Evolutionary conservation across 1,140 invertebrate genomes (phyloP), one percentile per base, ranked within the genome.

Genomic region (Dinoponera quadriceps): DNA sequence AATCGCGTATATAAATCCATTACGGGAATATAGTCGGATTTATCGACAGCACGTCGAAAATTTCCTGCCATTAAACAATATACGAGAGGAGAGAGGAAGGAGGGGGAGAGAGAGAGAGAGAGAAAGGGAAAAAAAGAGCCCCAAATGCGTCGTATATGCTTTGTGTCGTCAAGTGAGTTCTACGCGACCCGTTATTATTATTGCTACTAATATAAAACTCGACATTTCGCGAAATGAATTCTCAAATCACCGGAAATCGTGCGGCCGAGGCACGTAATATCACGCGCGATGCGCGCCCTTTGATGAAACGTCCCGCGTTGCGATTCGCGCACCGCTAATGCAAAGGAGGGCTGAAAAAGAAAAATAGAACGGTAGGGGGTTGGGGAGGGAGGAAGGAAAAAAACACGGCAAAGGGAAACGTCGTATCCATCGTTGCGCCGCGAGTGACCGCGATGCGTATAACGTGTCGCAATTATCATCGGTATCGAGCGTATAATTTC

Each of bases 291-390:
- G 16, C 29, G 51, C n/a, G n/a, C n/a, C n/a, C n/a, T n/a, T 20
- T 48, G n/a, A 25, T 5, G n/a, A 14, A 11, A 27, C 33, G 13
- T 72, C 20, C 54, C 62, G 38, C 7, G n/a, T 57, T 54, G 27
- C 55, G 13, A 0, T 51, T 49, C 16, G 16, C n/a, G n/a, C n/a
- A n/a, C 11, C 14, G 14, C 9, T 7, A 27, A n/a, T 57, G 77
- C 48, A 83, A 77, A 57, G 65, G 13, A 13, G 77, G 71, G 66
- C n/a, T n/a, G 49, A 65, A 69, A 57, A 77, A 62, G 63, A 59
- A 66, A 55, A 49, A 20, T n/a, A 25, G 25, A 29, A 33, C 59
- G 7, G n/a, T n/a, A n/a, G n/a, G n/a, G n/a, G n/a, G n/a, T n/a
- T n/a, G n/a, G n/a, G n/a, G n/a, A n/a, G n/a, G 5, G 72, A 77